Base-by-base conservation (phyloP, 2,113 vertebrate genomes). In the Ameiurus melas region DNA sequence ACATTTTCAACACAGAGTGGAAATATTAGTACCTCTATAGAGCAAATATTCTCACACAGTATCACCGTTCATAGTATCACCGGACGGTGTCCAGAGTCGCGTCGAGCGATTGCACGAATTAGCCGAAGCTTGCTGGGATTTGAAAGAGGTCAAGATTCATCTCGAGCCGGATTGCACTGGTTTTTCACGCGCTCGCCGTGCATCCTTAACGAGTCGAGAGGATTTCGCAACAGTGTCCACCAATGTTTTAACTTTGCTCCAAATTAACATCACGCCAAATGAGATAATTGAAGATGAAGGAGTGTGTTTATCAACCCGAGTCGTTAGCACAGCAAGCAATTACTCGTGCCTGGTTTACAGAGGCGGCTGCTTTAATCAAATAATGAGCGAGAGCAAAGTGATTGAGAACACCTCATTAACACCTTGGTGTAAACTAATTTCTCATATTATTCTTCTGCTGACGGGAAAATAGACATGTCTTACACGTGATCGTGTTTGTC, bases 401-500 rank as follows among this genome's bases (percentile, higher is more conserved):
- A 85, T 88, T 43, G 87, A 88, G 83, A 88, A 84, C 60, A 80
- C 75, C 77, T 85, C 83, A 80, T 88, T 88, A 88, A 85, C 87
- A 71, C 73, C 87, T 85, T 5, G 27, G 16, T 19, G 62, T 57
- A 57, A 80, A 80, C 75, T 77, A 53, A 3, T 53, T 84, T 57
- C 70, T 36, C 20, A n/a, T 84, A 25, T 53, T 1, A 12, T 17
- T 39, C 43, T 58, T 25, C 57, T 39, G 12, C 30, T 60, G 57
- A 22, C 13, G 19, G 19, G 80, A 36, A 82, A 82, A 25, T 13
- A 14, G 20, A 60, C 39, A 7, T 20, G 19, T 78, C 25, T 25
- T 10, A 47, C 43, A 43, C 43, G 43, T 43, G 43, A 43, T 43
- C 43, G 6, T 5, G 43, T 43, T 43, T 43, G 6, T 43, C 43